Base-by-base conservation (phyloP, 2,888 invertebrate species). In the Adineta ricciae region DNA sequence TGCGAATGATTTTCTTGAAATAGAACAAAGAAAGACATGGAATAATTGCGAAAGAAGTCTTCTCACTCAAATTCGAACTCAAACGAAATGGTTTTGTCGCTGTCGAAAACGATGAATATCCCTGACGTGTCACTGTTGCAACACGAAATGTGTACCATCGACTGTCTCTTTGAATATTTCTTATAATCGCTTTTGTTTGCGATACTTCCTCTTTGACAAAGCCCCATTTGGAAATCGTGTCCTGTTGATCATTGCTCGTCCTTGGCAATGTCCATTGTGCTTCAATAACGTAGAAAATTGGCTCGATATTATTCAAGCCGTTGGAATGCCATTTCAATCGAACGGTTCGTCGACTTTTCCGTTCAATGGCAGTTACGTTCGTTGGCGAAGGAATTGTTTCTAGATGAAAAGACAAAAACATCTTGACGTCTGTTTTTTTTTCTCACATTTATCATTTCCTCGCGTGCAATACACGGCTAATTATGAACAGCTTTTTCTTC, bases 121-220 rank as follows among this genome's bases (percentile, higher is more conserved):
- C 90, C 83, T 88, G 87, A 9, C 87, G 87, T 84, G 87, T 89
- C 84, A 90, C 89, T 11, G 90, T 88, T n/a, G 89, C 90, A 88
- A 91, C 87, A 41, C 89, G 87, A 87, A 88, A 89, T 87, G 88
- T 88, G 87, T 89, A 89, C 88, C 88, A 89, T 46, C 88, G 87
- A 73, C 88, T 89, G 32, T 64, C 64, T 41, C 78, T 38, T 41
- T 78, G 78, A 41, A 78, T 78, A 41, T 78, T 78, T 78, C 78
- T 78, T 78, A 78, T 78, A n/a, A 78, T 78, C 24, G 78, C 78
- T 78, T 78, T 78, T n/a, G 38, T 78, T 24, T 78, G 78, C 14
- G 78, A 78, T 7, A 78, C 78, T 78, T 78, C 78, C 41, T 78
- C 78, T 41, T 78, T 78, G 4, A 78, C n/a, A 41, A 78, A 78